phyloP scores from a whole-genome alignment of 2,113 vertebrate genomes.

The Mastomys natalensis region DNA sequence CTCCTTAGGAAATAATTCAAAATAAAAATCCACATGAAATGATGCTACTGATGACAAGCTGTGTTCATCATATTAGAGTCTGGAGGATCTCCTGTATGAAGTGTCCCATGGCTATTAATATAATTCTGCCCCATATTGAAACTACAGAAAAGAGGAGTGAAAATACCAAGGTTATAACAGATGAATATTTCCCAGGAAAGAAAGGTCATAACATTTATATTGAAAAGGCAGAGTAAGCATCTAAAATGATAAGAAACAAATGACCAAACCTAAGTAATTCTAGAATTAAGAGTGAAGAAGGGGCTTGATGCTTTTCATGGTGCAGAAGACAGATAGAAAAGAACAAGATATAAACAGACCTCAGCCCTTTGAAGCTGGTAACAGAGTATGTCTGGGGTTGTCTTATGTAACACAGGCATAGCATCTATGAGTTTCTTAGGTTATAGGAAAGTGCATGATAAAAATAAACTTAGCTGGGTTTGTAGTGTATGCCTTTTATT shows the following conservation, averaged over 20 bases:
- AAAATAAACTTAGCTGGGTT: background rate
- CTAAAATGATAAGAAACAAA: constrained; percentile 1
- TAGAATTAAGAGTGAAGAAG: background rate
- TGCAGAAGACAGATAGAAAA: background rate
- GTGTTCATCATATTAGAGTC: background rate
- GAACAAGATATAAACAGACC: background rate
- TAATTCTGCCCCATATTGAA: constrained; percentile 29
- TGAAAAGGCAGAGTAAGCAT: background rate
- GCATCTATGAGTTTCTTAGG: background rate
- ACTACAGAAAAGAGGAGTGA: background rate
- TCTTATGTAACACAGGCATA: background rate
- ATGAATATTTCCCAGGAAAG: constrained; percentile 57
- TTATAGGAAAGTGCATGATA: constrained; percentile 2
- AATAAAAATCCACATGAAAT: background rate
- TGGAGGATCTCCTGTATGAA: background rate
- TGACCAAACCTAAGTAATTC: background rate
- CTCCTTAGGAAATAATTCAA: constrained; percentile 49
- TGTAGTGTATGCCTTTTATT: background rate
- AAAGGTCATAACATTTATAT: constrained; percentile 44
- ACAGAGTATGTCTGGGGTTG: background rate
- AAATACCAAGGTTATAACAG: constrained; percentile 58
- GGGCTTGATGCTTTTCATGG: background rate
- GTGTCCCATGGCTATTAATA: constrained; percentile 8
- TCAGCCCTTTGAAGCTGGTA: background rate
- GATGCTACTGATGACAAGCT: background rate